These are phyloP conservation scores for Ischnura elegans DNA, from an alignment of 2,888 invertebrate species.

Conservation along the genomic window DNA sequence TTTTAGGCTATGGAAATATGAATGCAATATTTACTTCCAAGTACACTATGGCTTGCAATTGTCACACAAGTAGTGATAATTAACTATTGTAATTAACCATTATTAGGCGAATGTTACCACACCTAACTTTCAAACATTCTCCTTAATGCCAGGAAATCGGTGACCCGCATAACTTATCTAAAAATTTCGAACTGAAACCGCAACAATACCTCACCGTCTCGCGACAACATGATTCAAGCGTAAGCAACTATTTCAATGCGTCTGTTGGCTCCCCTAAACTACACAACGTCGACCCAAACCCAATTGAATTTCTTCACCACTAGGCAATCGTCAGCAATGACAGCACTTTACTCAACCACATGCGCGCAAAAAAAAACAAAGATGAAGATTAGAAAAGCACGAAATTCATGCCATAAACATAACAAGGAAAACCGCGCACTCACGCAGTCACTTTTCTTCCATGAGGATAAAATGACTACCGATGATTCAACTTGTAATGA, in stretches of 20 bases:
- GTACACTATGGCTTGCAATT: too few species aligned
- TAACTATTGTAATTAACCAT: too few species aligned
- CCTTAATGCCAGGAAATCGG: too few species aligned
- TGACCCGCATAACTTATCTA: too few species aligned
- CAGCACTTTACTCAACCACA: neutral
- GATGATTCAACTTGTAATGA: neutral
- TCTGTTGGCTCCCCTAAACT: neutral
- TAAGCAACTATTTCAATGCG: neutral
- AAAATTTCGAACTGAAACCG: too few species aligned
- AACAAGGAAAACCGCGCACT: neutral
- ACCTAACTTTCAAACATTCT: too few species aligned
- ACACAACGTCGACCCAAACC: neutral
- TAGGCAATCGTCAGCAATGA: neutral
- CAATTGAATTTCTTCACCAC: neutral
- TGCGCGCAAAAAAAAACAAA: neutral
- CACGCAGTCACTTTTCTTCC: neutral
- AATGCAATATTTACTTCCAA: too few species aligned
- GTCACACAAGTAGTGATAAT: too few species aligned
- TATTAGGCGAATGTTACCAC: too few species aligned
- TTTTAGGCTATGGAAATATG: too few species aligned
- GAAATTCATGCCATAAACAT: neutral
- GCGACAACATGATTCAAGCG: neutral
- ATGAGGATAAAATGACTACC: neutral
- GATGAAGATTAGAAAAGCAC: neutral
- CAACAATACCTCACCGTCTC: neutral